Base-by-base conservation (phyloP, 2,113 vertebrate genomes). In the Triplophysa tibetana region DNA sequence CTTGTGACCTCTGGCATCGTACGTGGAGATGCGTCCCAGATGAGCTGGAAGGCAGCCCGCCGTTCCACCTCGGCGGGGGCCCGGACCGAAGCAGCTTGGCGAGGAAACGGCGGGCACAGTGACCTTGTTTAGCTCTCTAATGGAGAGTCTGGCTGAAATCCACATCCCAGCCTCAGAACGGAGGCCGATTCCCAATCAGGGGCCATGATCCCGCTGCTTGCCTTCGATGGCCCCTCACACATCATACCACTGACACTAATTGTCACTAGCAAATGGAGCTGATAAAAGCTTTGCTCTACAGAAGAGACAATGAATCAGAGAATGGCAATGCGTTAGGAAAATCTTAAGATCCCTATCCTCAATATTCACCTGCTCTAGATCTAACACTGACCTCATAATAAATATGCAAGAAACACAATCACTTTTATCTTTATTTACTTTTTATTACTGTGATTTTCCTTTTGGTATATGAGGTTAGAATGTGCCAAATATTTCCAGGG, bases 61-160 rank as follows among this genome's bases (percentile, higher is more conserved):
- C 11, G 26, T 69, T 69, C 60, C 61, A 48, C 52, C 63, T 41
- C 50, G 1, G 29, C 50, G 26, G 72, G 72, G 61, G 87, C 79
- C 79, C 45, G 83, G 84, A 82, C 83, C 81, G n/a, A 86, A 87
- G 84, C 83, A 81, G 82, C 85, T 88, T 91, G 90, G 91, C 90
- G 83, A 70, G 74, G 33, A 74, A 80, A 82, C 74, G 79, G 83
- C 84, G 81, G 81, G 86, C 75, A 62, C 67, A 85, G 84, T 91
- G 91, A 93, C 92, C 92, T 93, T 90, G 89, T 81, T 75, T 77
- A 81, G 84, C 86, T 91, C 85, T 84, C 85, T 92, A 93, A 93
- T 92, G 89, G 90, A 91, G 82, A 87, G 87, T 83, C 89, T 93
- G 93, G 92, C 93, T 9, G 29, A 19, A 81, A 77, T 91, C 91